Conservation (phyloP, 2,888 invertebrate species). For the Drosophila pseudotakahashii region DNA sequence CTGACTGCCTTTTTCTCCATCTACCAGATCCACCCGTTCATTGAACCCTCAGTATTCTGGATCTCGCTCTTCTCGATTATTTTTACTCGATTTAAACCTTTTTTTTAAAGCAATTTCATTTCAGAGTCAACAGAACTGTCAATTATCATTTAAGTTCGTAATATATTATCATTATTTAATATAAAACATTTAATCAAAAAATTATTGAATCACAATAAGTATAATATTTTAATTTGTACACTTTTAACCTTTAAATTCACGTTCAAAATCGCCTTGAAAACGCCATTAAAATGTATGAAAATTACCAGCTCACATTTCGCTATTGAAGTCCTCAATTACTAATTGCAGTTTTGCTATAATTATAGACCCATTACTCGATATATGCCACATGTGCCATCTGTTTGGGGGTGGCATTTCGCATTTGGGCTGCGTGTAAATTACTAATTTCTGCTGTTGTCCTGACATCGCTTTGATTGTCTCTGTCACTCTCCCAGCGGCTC, state of each 20-base stretch:
- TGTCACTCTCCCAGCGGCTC: conserved; percentile 11
- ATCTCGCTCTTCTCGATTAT: not conserved
- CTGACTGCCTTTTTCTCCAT: conserved; percentile 31
- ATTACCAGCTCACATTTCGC: not conserved
- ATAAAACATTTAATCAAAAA: too few relatives aligned
- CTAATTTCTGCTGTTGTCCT: conserved; percentile 63
- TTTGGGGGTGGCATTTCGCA: conserved; percentile 22
- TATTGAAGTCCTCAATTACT: conserved; percentile 60
- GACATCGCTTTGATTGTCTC: conserved; percentile 32
- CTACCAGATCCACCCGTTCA: conserved; percentile 48
- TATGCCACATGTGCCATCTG: conserved; percentile 38
- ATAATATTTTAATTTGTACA: too few relatives aligned
- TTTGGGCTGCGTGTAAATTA: conserved; percentile 64
- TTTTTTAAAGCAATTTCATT: conserved; percentile 9
- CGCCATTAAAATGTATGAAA: not conserved
- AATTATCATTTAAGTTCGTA: not conserved
- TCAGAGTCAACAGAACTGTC: not conserved
- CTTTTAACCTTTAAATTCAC: too few relatives aligned
- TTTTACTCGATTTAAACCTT: conserved; percentile 1
- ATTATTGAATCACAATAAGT: too few relatives aligned
- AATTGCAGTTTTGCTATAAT: conserved; percentile 62
- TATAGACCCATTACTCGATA: conserved; percentile 55
- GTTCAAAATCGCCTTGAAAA: not conserved
- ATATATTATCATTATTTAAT: too few relatives aligned
- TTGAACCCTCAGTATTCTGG: conserved; percentile 55